Percentiles rank a stretch among this genome's conserved stretches.
Evolutionary conservation across 2,797 vertebrate species (phyloP).

Genomic region (Syngnathus rostellatus): DNA sequence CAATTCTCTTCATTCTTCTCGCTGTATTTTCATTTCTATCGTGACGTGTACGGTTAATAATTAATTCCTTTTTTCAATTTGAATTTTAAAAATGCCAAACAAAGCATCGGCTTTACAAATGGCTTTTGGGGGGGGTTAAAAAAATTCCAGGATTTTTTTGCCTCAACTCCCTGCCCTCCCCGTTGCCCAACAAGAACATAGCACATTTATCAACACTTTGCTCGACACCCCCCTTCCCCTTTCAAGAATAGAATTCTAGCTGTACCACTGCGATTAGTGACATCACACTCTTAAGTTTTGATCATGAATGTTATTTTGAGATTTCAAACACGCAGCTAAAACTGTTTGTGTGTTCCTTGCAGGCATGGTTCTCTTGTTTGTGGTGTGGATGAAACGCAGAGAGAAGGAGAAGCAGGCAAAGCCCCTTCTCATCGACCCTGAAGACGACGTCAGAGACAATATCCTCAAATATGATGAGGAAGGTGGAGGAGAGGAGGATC

Average conservation of each 20-base stretch:
- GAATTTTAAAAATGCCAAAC: too few relatives aligned
- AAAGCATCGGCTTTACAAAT: too few relatives aligned
- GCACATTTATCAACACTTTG: too few relatives aligned
- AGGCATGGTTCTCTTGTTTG: constrained; percentile 95
- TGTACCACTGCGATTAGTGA: neutral
- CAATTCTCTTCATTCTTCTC: neutral
- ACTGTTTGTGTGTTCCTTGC: constrained; percentile 9
- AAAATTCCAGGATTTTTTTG: too few relatives aligned
- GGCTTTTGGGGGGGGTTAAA: too few relatives aligned
- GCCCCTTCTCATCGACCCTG: constrained; percentile 93
- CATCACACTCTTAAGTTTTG: neutral
- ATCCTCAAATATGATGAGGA: constrained; percentile 98
- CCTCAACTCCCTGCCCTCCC: too few relatives aligned
- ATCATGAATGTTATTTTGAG: neutral
- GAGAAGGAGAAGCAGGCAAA: constrained; percentile 94
- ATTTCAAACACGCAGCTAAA: neutral
- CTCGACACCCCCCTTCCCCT: too few relatives aligned
- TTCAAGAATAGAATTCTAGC: too few relatives aligned
- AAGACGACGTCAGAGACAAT: constrained; percentile 96
- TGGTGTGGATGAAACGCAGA: constrained; percentile 89
- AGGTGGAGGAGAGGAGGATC: constrained; percentile 96
- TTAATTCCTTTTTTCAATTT: too few relatives aligned
- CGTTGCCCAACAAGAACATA: too few relatives aligned
- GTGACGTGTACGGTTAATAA: neutral
- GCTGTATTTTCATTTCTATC: neutral